These are phyloP conservation scores for Lytechinus pictus DNA, from an alignment of 35 echinoderm and acorn worm species.

Conservation along the genomic window DNA sequence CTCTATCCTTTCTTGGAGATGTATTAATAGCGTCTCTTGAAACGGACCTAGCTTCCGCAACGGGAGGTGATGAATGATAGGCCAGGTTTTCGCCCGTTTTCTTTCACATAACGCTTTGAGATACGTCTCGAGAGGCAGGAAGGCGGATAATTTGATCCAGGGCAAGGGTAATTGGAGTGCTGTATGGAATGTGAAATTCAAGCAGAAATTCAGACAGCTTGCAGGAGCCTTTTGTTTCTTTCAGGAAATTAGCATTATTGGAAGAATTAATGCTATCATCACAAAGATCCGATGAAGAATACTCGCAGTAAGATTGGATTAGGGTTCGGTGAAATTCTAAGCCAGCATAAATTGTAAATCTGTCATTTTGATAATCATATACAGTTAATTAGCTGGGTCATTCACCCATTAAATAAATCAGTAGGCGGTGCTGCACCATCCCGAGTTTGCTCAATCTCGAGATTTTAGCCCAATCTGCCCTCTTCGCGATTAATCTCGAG, in stretches of 20 bases:
- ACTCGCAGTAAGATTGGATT: not conserved
- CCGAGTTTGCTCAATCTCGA: too few species aligned
- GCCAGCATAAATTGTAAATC: not conserved
- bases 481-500: too few species aligned
- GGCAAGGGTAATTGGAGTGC: not conserved
- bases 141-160: conserved; percentile 36
- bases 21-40: conserved; percentile 27
- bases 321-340: not conserved
- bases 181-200: not conserved
- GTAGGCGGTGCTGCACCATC: too few species aligned
- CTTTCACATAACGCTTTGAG: not conserved
- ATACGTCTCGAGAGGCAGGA: not conserved
- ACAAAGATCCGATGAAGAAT: not conserved
- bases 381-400: not conserved
- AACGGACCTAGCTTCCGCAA: not conserved
- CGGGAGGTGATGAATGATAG: conserved; percentile 10
- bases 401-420: not conserved
- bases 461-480: too few species aligned
- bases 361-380: conserved; percentile 5
- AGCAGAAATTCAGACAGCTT: not conserved
- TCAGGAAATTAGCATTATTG: not conserved
- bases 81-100: conserved; percentile 12
- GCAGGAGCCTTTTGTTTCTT: not conserved
- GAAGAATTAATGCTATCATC: not conserved
- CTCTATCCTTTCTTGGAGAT: not conserved